Evolutionary conservation across 2,113 vertebrate species (phyloP), one percentile per base, ranked within the genome.

Genomic region (Indicator maculatus): DNA sequence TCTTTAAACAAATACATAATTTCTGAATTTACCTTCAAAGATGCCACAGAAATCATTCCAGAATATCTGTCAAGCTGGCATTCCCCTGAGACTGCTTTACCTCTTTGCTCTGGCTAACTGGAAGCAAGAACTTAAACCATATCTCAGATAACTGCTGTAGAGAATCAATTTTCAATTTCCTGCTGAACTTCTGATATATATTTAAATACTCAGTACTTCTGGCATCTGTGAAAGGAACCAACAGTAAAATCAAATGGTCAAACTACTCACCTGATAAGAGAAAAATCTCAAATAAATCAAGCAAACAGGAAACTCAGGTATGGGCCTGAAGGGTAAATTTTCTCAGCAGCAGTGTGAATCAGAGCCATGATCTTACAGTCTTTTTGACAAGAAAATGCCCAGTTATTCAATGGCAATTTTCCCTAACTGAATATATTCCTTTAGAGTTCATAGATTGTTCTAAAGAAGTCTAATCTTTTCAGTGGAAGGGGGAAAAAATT

Each of bases 111-210:
- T 83, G 82, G 85, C 55, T 94, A 94, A 86, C 93, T 73, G 36
- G 89, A 91, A 95, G 89, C 0, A 33, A 95, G 89, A 94, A 83
- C 78, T 85, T 55, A 71, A 94, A 93, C 93, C 71, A 66, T 95
- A 89, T 79, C 92, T 96, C 82, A 88, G 66, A 93, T 91, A 93
- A 96, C 88, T 94, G 92, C 87, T 95, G 91, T 85, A 76, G 67
- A 95, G 92, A 96, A 96, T 96, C 89, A 96, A 91, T 96, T 96
- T 91, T 96, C 89, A 95, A 92, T 95, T 96, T 96, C 87, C 93
- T 89, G 87, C 91, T 91, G 84, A 93, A 87, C 87, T 89, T 91
- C 87, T 84, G 81, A 82, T 89, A 95, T 90, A 78, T 89, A 91
- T 96, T 95, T 88, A 95, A 96, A 96, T 96, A 85, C 78, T 83